Conservation (phyloP, 1,140 invertebrate genomes). For the Hylyphantes graminicola region DNA sequence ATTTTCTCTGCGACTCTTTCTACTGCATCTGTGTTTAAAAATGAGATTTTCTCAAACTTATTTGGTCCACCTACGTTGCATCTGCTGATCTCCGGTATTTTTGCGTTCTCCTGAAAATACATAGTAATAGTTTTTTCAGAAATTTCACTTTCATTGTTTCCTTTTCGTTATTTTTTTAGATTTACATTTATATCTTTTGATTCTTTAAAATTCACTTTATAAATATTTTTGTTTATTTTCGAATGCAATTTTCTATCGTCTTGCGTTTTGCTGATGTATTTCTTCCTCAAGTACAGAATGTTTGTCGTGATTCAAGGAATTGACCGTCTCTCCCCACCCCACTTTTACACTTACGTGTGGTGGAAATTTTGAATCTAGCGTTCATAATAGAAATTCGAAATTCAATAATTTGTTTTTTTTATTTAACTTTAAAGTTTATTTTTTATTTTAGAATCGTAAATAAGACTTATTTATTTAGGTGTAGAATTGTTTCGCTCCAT, state of each 20-base stretch:
- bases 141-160: neutral
- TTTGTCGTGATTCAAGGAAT: too few species aligned
- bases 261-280: neutral
- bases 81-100: conserved; percentile 34
- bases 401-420: too few species aligned
- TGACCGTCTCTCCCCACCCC: too few species aligned
- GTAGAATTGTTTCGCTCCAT: too few species aligned
- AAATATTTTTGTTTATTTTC: neutral
- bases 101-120: conserved; percentile 12
- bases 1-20: conserved; percentile 9
- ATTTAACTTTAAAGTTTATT: too few species aligned
- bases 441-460: too few species aligned
- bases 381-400: too few species aligned
- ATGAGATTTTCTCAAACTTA: conserved; percentile 52
- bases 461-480: too few species aligned
- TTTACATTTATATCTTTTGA: conserved; percentile 18
- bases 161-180: neutral
- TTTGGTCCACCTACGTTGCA: conserved; percentile 27
- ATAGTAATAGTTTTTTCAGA: conserved; percentile 5
- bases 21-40: conserved; percentile 44
- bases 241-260: neutral
- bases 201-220: neutral
- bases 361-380: too few species aligned
- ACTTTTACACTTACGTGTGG: too few species aligned
- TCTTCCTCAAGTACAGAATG: too few species aligned